A percentile compares a stretch with the other conserved stretches of the same genome.
Conservation (phyloP, 1,140 invertebrate species). For the Zaprionus tsacasi region DNA sequence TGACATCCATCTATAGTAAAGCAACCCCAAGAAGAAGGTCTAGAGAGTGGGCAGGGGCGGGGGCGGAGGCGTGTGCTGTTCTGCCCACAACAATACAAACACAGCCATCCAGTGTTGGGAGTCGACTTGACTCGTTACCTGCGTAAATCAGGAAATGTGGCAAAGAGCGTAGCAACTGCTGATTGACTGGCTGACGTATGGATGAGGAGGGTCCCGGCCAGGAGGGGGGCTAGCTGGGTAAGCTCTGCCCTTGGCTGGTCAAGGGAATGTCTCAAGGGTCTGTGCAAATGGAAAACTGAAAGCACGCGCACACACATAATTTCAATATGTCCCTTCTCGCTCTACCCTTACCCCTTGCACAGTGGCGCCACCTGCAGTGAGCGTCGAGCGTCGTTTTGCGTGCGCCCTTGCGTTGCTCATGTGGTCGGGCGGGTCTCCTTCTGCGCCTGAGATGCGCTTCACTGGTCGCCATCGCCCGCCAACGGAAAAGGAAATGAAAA, state of each 20-base stretch:
- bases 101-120: conserved; percentile 44
- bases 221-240: not conserved
- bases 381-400: conserved; percentile 47
- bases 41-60: not conserved
- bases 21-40: conserved; percentile 31
- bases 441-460: conserved; percentile 66
- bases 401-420: conserved; percentile 50
- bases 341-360: not conserved
- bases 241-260: conserved; percentile 45
- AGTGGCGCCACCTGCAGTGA: conserved; percentile 50
- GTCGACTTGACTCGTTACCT: conserved; percentile 59
- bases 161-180: conserved; percentile 45
- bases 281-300: conserved; percentile 59
- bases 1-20: conserved; percentile 24
- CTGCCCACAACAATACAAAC: conserved; percentile 69
- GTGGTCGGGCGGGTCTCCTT: conserved; percentile 26
- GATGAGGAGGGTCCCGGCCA: not conserved
- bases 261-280: conserved; percentile 53
- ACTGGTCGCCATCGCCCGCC: conserved; percentile 66
- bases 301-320: conserved; percentile 46
- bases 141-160: conserved; percentile 76
- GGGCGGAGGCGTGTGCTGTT: conserved; percentile 31
- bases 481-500: conserved; percentile 80
- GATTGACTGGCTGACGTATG: conserved; percentile 70
- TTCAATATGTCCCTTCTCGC: conserved; percentile 33